phyloP scores from a whole-genome alignment of 1,140 invertebrate species.

The Drosophila insularis region DNA sequence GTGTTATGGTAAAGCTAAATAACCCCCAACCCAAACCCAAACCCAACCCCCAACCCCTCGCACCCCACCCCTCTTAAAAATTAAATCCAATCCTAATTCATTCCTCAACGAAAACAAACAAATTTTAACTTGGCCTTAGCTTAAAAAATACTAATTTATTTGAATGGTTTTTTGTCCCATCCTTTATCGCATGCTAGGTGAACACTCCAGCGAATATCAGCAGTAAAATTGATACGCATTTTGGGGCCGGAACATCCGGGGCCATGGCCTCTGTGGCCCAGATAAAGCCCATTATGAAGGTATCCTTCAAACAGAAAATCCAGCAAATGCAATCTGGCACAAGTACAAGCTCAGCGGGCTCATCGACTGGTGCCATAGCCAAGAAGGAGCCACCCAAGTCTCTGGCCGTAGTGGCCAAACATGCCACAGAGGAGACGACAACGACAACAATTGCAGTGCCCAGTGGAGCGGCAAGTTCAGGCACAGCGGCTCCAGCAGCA shows the following conservation, averaged over 20 bases:
- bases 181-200: slow-evolving; percentile 20
- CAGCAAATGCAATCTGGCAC: slow-evolving; percentile 62
- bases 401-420: slow-evolving; percentile 56
- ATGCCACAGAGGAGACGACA: slow-evolving; percentile 30
- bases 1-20: slow-evolving; percentile 71
- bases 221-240: slow-evolving; percentile 60
- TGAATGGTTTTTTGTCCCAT: slow-evolving; percentile 1
- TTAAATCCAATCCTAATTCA: no score
- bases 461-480: background rate
- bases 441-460: background rate
- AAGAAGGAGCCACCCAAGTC: slow-evolving; percentile 74
- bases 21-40: background rate
- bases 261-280: slow-evolving; percentile 43
- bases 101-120: background rate
- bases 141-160: slow-evolving; percentile 7
- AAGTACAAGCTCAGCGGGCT: slow-evolving; percentile 11
- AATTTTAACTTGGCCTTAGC: background rate
- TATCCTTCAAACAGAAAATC: slow-evolving; percentile 76
- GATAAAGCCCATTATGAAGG: slow-evolving; percentile 76
- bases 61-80: background rate
- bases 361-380: slow-evolving; percentile 53
- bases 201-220: slow-evolving; percentile 66
- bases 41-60: background rate
- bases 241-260: slow-evolving; percentile 20
- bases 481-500: background rate